Base-by-base conservation (phyloP, 2,797 vertebrate genomes). In the Tauraco hartlaubi region DNA sequence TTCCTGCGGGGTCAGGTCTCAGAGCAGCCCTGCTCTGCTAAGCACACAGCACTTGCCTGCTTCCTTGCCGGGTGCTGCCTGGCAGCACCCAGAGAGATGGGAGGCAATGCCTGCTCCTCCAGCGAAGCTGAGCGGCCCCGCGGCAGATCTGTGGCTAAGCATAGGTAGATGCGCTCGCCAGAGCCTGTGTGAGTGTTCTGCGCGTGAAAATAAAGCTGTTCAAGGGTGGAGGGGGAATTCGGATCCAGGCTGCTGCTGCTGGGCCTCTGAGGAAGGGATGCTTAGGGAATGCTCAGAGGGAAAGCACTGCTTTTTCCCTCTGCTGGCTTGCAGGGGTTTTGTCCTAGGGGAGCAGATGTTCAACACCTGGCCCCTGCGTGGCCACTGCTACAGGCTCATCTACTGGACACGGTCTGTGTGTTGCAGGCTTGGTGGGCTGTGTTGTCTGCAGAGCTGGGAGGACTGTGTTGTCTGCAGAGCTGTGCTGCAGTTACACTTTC, bases 1-100 rank as follows among this genome's bases (percentile, higher is more conserved):
- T 98, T 98, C 98, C 97, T 98, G 88, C 96, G 95, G 97, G 93
- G 98, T 98, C 98, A 98, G 81, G 72, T 94, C 93, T 92, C 83
- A 76, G 96, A 93, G 94, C 67, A 28, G 76, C 72, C 87, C 79
- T 2, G 46, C 94, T 78, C 84, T 61, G 83, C 82, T n/a, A 62
- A 56, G 37, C 61, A 54, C 82, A 85, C 46, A 2, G 61, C 3
- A 8, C 61, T 92, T 29, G 29, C 71, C 55, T 23, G 25, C 75
- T 73, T 64, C 83, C 88, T 81, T 55, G 92, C 87, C 21, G 77
- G 87, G 82, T 41, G 87, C 91, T n/a, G 37, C 81, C 56, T 19
- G 28, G n/a, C 37, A 48, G 89, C 84, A 39, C 63, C 43, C 86
- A 25, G 89, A 59, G 15, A 49, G 54, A 3, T 43, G 4, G 46